Percentiles rank a stretch among this genome's conserved stretches.
These are phyloP conservation scores for Spialia ferax DNA, from an alignment of 2,888 invertebrate species.

Conservation along the genomic window DNA sequence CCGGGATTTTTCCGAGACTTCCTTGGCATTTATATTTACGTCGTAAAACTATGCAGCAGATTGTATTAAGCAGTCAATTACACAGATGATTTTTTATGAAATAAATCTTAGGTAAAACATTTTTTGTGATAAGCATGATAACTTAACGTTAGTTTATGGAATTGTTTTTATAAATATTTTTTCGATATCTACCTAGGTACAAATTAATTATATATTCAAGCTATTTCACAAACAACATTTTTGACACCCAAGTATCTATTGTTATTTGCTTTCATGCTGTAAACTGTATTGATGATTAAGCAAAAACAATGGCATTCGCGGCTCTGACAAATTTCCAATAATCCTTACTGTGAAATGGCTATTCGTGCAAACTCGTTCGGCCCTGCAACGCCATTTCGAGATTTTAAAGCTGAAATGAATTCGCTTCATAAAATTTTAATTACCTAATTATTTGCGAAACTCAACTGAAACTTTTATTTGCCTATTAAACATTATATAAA, in stretches of 20 bases:
- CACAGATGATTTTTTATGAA: too few relatives aligned
- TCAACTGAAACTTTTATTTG: slow-evolving; percentile 14
- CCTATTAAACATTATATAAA: slow-evolving; percentile 9
- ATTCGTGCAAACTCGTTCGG: slow-evolving; percentile 54
- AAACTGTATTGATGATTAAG: slow-evolving; percentile 54
- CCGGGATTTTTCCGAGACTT: background rate
- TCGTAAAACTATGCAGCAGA: background rate
- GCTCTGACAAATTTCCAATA: slow-evolving; percentile 62
- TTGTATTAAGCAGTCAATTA: too few relatives aligned
- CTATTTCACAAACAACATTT: too few relatives aligned
- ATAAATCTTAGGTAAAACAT: too few relatives aligned
- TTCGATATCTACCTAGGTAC: too few relatives aligned
- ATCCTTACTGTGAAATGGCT: slow-evolving; percentile 60
- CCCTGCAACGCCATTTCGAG: slow-evolving; percentile 48
- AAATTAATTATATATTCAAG: too few relatives aligned
- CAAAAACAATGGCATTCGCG: slow-evolving; percentile 54
- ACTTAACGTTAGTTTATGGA: too few relatives aligned
- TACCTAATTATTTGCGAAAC: slow-evolving; percentile 22
- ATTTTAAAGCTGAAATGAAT: slow-evolving; percentile 50
- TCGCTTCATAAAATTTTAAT: slow-evolving; percentile 37
- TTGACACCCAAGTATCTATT: slow-evolving; percentile 32
- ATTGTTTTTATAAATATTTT: too few relatives aligned
- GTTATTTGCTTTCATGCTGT: slow-evolving; percentile 22
- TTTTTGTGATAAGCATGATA: too few relatives aligned
- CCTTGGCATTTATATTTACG: background rate